These are phyloP conservation scores for Falcaria lacertinaria DNA, from an alignment of 2,888 invertebrate species.

Conservation along the genomic window DNA sequence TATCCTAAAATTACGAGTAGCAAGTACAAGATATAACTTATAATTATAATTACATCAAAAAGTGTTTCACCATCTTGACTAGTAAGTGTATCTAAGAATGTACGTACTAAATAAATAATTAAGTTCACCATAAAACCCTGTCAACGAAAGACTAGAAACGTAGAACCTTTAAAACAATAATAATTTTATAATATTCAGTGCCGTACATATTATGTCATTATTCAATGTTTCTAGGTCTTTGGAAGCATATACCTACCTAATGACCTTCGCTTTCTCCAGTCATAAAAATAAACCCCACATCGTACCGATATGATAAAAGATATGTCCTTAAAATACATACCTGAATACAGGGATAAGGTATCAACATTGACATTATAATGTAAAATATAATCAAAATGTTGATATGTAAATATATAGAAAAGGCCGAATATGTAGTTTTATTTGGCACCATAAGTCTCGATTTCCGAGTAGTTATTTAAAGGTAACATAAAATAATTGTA, in stretches of 20 bases:
- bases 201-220: neutral
- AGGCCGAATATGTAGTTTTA: slow-evolving; percentile 9
- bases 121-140: neutral
- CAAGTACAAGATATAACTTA: neutral
- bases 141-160: neutral
- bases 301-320: slow-evolving; percentile 55
- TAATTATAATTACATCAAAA: neutral
- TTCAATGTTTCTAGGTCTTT: no score
- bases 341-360: neutral
- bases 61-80: neutral
- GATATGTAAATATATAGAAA: slow-evolving; percentile 39
- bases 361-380: no score
- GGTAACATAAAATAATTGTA: no score
- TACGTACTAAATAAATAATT: neutral
- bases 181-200: no score
- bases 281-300: slow-evolving; percentile 40
- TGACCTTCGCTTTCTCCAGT: no score
- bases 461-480: no score
- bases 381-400: no score
- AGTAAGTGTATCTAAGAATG: neutral
- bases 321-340: slow-evolving; percentile 31
- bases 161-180: no score
- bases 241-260: no score
- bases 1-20: neutral
- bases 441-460: slow-evolving; percentile 46